Percentiles rank a stretch among this genome's conserved stretches.
phyloP scores from a whole-genome alignment of 2,888 invertebrate genomes.

The Graphium colonna region DNA sequence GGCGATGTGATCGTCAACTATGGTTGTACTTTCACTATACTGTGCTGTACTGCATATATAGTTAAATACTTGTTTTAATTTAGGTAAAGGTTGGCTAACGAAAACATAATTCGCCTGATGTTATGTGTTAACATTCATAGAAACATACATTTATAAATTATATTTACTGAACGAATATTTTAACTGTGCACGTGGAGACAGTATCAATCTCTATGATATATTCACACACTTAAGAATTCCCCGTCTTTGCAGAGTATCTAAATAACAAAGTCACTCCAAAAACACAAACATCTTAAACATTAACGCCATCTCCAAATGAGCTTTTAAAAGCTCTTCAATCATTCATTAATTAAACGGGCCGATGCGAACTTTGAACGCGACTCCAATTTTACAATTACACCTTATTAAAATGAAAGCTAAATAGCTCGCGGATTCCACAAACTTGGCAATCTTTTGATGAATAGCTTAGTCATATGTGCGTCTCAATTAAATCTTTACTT shows the following conservation, averaged over 20 bases:
- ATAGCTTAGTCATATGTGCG: background rate
- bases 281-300: background rate
- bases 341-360: background rate
- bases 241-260: background rate
- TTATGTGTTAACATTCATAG: no score
- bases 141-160: no score
- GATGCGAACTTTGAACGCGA: conserved; percentile 2
- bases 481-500: background rate
- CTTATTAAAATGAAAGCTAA: conserved; percentile 13
- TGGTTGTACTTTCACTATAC: no score
- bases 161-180: no score
- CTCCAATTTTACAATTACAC: conserved; percentile 7
- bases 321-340: conserved; percentile 6
- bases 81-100: no score
- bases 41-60: no score
- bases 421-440: background rate
- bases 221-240: background rate
- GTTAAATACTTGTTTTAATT: no score
- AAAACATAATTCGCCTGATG: no score
- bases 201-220: no score
- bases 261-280: background rate
- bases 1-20: no score
- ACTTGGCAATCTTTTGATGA: conserved; percentile 4
- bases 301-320: background rate
- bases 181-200: no score